phyloP scores from a whole-genome alignment of 2,888 invertebrate genomes.

The Drosophila atroscutellata region DNA sequence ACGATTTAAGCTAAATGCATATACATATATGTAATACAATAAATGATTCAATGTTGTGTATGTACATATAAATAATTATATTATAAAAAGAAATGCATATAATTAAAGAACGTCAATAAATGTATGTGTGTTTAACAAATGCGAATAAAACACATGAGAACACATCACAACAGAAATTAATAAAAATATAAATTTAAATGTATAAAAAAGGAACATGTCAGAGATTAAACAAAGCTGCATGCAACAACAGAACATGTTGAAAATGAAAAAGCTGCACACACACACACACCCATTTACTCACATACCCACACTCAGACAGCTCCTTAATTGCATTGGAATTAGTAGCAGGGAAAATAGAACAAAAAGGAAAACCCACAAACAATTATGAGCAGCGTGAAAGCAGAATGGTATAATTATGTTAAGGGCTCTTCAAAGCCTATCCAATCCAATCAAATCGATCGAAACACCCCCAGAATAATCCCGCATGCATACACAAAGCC shows the following conservation, averaged over 20 bases:
- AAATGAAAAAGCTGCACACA: constrained; percentile 33
- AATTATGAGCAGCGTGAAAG: constrained; percentile 59
- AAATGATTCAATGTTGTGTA: constrained; percentile 80
- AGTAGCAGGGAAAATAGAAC: constrained; percentile 35
- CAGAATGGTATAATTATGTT: constrained; percentile 75
- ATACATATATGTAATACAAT: constrained; percentile 58
- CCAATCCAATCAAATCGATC: constrained; percentile 65
- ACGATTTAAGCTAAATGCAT: constrained; percentile 65
- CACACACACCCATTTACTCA: constrained; percentile 12
- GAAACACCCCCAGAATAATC: constrained; percentile 24
- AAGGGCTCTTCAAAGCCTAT: constrained; percentile 74
- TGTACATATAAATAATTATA: constrained; percentile 71
- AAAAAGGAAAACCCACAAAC: constrained; percentile 37
- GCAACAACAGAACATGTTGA: constrained; percentile 51
- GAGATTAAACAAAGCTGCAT: constrained; percentile 59
- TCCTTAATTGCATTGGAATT: constrained; percentile 55
- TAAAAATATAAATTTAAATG: constrained; percentile 45
- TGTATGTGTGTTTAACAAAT: constrained; percentile 57
- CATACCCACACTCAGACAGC: constrained; percentile 7
- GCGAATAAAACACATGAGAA: constrained; percentile 41
- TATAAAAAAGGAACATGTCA: constrained; percentile 46
- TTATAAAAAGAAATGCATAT: constrained; percentile 48
- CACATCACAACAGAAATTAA: constrained; percentile 27
- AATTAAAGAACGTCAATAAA: constrained; percentile 64
- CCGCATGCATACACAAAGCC: constrained; percentile 23